These are phyloP conservation scores for Orestias chungarensis DNA, from an alignment of 2,797 vertebrate genomes.

Conservation along the genomic window DNA sequence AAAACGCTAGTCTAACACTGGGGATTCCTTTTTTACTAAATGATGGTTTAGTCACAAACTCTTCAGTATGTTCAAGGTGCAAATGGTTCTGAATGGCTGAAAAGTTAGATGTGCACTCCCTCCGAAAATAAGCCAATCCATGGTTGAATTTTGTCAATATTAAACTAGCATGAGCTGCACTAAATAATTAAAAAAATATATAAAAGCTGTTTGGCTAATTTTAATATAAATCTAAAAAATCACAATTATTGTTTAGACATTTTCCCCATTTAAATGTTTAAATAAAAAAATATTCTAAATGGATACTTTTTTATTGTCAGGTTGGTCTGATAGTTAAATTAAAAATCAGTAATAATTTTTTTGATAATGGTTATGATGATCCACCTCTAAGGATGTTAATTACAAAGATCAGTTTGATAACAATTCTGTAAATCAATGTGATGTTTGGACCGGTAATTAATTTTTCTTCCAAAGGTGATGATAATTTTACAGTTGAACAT, in stretches of 20 bases:
- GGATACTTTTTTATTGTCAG: neutral
- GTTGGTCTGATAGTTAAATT: neutral
- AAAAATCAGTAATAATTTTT: neutral
- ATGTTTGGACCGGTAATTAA: neutral
- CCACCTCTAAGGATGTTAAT: neutral
- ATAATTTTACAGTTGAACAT: neutral
- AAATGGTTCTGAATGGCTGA: slow-evolving; percentile 32
- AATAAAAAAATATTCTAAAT: neutral
- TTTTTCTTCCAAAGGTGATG: neutral
- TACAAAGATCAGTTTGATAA: neutral
- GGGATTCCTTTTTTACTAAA: neutral
- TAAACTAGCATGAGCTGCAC: too few relatives aligned
- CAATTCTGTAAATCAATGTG: neutral
- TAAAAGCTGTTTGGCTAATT: neutral
- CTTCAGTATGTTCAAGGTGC: neutral
- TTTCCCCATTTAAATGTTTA: neutral
- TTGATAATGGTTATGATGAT: neutral
- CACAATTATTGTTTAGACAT: neutral
- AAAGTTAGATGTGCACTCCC: neutral
- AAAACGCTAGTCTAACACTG: rapidly evolving
- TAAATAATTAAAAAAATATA: neutral
- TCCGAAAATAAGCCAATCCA: neutral
- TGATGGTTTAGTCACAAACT: neutral
- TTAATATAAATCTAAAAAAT: neutral
- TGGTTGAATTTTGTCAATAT: neutral